Percentiles rank a stretch among this genome's conserved stretches.
Conservation (phyloP, 2,888 invertebrate species). For the Trichogramma dendrolimi region DNA sequence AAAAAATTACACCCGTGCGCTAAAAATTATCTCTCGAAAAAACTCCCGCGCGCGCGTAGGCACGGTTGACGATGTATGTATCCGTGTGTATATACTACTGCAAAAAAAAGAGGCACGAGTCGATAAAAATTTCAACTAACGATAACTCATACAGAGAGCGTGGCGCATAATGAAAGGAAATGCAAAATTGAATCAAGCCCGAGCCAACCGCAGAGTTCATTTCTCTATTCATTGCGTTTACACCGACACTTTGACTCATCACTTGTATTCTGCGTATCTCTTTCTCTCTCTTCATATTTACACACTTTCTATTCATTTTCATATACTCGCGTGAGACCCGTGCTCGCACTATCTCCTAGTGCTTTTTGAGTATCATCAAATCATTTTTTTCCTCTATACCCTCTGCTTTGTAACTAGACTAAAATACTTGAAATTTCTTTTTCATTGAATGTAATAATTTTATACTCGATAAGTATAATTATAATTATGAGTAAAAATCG, state of each 20-base stretch:
- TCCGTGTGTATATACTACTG: too few species aligned
- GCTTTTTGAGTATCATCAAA: too few species aligned
- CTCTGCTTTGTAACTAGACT: too few species aligned
- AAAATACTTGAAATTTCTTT: too few species aligned
- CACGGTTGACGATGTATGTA: too few species aligned
- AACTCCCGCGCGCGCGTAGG: too few species aligned
- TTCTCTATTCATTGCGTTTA: not conserved
- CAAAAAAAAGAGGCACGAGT: not conserved
- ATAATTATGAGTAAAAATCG: too few species aligned
- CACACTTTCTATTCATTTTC: not conserved
- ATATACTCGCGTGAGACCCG: not conserved
- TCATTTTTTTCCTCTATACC: too few species aligned
- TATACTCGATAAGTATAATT: too few species aligned
- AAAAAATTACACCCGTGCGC: too few species aligned
- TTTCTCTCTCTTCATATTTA: slow-evolving; percentile 7
- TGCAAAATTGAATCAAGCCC: slow-evolving; percentile 28
- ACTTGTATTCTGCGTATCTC: not conserved
- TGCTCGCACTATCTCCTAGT: not conserved
- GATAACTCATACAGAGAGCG: slow-evolving; percentile 23
- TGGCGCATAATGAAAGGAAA: slow-evolving; percentile 37
- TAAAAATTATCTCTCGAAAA: too few species aligned
- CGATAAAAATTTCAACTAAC: slow-evolving; percentile 30
- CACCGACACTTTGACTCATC: not conserved
- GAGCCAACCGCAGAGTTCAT: slow-evolving; percentile 5
- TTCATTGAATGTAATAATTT: too few species aligned